Conservation (phyloP, 2,797 vertebrate species). For the Vespertilio murinus region DNA sequence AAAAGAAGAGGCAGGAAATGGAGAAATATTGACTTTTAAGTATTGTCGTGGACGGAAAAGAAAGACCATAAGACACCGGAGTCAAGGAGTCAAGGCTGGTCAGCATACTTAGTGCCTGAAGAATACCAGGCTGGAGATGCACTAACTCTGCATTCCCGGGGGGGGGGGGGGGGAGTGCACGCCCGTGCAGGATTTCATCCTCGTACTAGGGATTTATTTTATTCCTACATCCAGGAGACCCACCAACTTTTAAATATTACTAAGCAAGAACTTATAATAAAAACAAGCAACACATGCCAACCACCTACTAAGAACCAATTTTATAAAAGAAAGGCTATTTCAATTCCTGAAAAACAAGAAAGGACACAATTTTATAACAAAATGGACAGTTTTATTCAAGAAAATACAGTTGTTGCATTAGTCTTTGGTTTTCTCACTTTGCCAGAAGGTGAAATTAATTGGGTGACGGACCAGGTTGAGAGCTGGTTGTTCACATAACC, state of each 20-base stretch:
- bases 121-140: not conserved
- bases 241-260: not conserved
- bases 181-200: not conserved
- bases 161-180: not conserved
- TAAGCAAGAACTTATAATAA: not conserved
- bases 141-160: not conserved
- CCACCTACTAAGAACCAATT: not conserved
- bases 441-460: not conserved
- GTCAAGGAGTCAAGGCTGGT: not conserved
- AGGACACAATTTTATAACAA: not conserved
- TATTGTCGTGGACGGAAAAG: conserved; percentile 37
- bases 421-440: conserved; percentile 26
- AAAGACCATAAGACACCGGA: conserved; percentile 29
- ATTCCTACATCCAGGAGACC: not conserved
- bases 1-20: conserved; percentile 64
- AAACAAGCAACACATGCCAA: not conserved
- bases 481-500: not conserved
- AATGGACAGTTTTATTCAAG: not conserved
- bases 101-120: not conserved
- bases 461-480: not conserved
- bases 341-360: conserved; percentile 7
- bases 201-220: not conserved
- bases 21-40: conserved; percentile 74
- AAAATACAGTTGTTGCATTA: not conserved
- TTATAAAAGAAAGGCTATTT: conserved; percentile 28